A percentile compares a stretch with the other conserved stretches of the same genome.
These are phyloP conservation scores for Teleogryllus occipitalis DNA, from an alignment of 1,140 invertebrate species.

Conservation along the genomic window DNA sequence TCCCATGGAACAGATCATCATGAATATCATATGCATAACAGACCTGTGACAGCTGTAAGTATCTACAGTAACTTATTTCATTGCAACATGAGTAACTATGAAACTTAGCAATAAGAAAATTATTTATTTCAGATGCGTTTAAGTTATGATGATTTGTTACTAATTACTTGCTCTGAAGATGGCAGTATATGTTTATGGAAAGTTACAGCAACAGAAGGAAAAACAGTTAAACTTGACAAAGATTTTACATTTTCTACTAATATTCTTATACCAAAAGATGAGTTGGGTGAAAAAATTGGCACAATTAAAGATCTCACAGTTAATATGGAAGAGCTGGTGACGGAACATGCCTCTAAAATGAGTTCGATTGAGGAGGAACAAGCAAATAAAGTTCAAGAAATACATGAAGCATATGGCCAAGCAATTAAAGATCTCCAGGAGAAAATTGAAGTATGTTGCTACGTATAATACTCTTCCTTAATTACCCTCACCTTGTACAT, in stretches of 20 bases:
- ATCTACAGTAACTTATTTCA: neutral
- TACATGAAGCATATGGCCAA: conserved; percentile 57
- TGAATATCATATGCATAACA: conserved; percentile 63
- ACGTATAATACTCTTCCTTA: neutral
- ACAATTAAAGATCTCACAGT: conserved; percentile 49
- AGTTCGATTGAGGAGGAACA: conserved; percentile 56
- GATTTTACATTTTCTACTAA: conserved; percentile 68
- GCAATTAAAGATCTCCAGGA: conserved; percentile 61
- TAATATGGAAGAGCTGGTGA: conserved; percentile 60
- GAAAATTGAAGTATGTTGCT: conserved; percentile 48
- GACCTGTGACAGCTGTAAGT: conserved; percentile 46
- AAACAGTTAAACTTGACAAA: conserved; percentile 57
- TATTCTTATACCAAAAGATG: conserved; percentile 54
- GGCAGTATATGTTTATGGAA: conserved; percentile 79
- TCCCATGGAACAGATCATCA: conserved; percentile 58
- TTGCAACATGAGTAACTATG: neutral
- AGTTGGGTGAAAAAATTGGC: conserved; percentile 26
- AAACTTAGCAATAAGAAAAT: neutral
- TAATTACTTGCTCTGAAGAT: conserved; percentile 65
- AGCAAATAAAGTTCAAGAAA: conserved; percentile 52
- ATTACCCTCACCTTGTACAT: neutral
- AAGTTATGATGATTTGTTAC: conserved; percentile 66
- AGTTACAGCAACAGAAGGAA: conserved; percentile 59
- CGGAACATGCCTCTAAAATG: conserved; percentile 61
- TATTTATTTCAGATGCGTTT: conserved; percentile 46